Evolutionary conservation across 1,140 invertebrate species (phyloP), one percentile per base, ranked within the genome.

Genomic region (Andrena cerasifolii): DNA sequence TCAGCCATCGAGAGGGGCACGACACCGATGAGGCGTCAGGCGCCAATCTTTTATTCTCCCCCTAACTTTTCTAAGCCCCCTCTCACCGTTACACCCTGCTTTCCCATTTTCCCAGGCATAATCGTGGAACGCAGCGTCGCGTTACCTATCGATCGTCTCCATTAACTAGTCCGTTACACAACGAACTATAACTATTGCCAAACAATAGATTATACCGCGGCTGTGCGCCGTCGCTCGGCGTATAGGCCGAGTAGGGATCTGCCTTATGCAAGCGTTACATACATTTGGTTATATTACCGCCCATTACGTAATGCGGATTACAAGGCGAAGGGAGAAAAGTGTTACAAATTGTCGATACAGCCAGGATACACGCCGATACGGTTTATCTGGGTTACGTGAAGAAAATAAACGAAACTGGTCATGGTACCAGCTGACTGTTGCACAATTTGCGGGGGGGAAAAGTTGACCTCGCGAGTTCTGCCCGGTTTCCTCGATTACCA

Each of bases 221-320:
- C 63, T 79, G 74, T 78, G 78, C 78, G 78, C 67, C 70, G 84
- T 59, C 54, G 68, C 61, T 63, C 16, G 66, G 33, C 75, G 79
- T 68, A 80, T 82, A 82, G 84, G 78, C 78, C 77, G 79, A 73
- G 82, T 84, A 82, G 82, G 79, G 83, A 77, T 76, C 54, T 85
- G 74, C 79, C 89, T 91, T 91, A 91, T 89, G 89, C 90, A 90
- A 91, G 89, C 87, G 85, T 91, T 91, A 91, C 90, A 91, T 91
- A 90, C 89, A 91, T 91, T 91, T 91, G 89, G 89, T 91, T 91
- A 90, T 88, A 91, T 91, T 91, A 90, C 82, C 80, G 80, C 67
- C n/a, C 61, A 88, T 91, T 91, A 91, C 85, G 82, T 91, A 91
- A 76, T 91, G 33, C 76, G 82, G 85, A 91, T 90, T 89, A 89